These are phyloP conservation scores for Agelaius tricolor DNA, from an alignment of 2,113 vertebrate species.

Conservation along the genomic window DNA sequence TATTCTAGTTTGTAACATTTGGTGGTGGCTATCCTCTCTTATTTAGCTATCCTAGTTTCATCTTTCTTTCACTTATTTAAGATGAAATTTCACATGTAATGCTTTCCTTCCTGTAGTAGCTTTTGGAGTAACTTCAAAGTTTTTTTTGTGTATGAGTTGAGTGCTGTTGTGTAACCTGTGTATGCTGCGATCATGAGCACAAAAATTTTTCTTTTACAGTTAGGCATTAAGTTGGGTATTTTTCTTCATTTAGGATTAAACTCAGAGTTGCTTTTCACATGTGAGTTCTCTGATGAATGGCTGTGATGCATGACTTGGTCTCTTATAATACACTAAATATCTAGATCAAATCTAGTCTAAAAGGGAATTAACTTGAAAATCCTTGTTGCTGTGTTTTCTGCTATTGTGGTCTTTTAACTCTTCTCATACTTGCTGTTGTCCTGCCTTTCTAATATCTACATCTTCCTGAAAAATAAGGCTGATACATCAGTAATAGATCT, in stretches of 20 bases:
- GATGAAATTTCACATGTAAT: background rate
- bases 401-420: background rate
- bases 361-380: conserved; percentile 7
- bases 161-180: background rate
- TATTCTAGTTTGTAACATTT: background rate
- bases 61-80: background rate
- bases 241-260: conserved; percentile 45
- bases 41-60: background rate
- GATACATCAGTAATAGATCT: background rate
- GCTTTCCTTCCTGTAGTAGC: background rate
- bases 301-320: conserved; percentile 2
- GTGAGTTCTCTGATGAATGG: background rate
- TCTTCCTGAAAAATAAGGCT: background rate
- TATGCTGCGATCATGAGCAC: background rate
- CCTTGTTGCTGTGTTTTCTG: background rate
- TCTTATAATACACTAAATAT: background rate
- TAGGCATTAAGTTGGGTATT: background rate
- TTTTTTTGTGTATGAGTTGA: background rate
- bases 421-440: background rate
- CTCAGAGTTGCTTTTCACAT: background rate
- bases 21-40: background rate
- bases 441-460: background rate
- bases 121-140: background rate
- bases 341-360: background rate
- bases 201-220: background rate